Evolutionary conservation across 1,140 invertebrate species (phyloP).

Genomic region (Coboldia fuscipes): DNA sequence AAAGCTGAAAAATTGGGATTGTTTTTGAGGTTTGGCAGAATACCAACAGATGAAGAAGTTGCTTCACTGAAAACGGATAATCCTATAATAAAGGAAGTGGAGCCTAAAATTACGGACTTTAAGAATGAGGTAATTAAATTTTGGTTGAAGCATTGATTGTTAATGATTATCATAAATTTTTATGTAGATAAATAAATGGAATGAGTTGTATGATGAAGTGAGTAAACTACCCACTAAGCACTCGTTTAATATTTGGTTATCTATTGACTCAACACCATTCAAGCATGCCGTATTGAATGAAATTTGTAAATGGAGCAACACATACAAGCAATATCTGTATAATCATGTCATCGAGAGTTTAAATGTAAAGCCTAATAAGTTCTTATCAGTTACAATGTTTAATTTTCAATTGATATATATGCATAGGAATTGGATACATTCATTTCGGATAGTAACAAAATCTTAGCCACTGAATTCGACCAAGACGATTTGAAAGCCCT

Average conservation of each 20-base stretch:
- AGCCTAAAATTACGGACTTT: no score
- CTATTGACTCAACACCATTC: neutral
- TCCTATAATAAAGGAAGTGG: no score
- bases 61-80: no score
- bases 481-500: constrained; percentile 43
- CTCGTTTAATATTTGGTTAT: neutral
- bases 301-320: neutral
- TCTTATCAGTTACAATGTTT: no score
- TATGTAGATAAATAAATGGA: neutral
- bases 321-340: neutral
- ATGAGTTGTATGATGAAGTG: neutral
- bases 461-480: constrained; percentile 27
- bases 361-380: no score
- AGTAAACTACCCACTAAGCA: neutral
- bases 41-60: no score
- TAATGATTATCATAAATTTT: no score
- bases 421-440: constrained; percentile 36
- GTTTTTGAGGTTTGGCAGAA: no score
- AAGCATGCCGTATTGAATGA: neutral
- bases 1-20: no score
- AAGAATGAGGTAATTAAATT: no score
- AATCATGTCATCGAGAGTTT: neutral
- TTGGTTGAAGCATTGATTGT: no score
- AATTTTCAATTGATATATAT: no score
- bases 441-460: constrained; percentile 29